A percentile compares a stretch with the other conserved stretches of the same genome.
These are phyloP conservation scores for Dynastes grantii DNA, from an alignment of 2,888 invertebrate genomes.

Conservation along the genomic window DNA sequence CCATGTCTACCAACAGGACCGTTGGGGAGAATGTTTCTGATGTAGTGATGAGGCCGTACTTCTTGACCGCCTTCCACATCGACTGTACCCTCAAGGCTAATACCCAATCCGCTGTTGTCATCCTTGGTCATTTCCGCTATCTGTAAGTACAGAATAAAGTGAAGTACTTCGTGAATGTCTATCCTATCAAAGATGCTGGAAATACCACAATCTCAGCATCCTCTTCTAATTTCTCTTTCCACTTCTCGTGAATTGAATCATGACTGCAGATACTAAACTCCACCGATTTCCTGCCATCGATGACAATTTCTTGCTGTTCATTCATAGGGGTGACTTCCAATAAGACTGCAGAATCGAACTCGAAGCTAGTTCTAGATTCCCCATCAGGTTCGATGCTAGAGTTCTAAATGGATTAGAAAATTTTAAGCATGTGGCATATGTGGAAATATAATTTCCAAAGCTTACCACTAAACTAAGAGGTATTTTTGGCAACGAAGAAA, in stretches of 20 bases:
- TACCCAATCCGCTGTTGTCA: conserved; percentile 88
- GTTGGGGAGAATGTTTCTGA: conserved; percentile 88
- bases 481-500: conserved; percentile 83
- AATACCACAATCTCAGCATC: conserved; percentile 85
- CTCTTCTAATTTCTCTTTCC: conserved; percentile 81
- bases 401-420: conserved; percentile 62
- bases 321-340: conserved; percentile 74
- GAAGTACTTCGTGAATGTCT: background rate
- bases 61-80: conserved; percentile 92
- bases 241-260: conserved; percentile 82
- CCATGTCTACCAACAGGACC: conserved; percentile 90
- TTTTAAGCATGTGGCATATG: background rate
- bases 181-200: background rate
- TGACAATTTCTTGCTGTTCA: conserved; percentile 78
- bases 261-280: conserved; percentile 74
- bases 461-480: conserved; percentile 81
- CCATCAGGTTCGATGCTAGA: conserved; percentile 75
- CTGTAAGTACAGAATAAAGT: conserved; percentile 69
- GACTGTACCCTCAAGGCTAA: conserved; percentile 94
- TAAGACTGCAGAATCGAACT: conserved; percentile 68
- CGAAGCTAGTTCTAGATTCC: conserved; percentile 77
- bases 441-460: conserved; percentile 1
- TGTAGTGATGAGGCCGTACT: conserved; percentile 93
- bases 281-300: conserved; percentile 71
- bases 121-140: conserved; percentile 90